Evolutionary conservation across 1,140 invertebrate genomes (phyloP), one percentile per base, ranked within the genome.

Genomic region (Drosophila equinoxialis): DNA sequence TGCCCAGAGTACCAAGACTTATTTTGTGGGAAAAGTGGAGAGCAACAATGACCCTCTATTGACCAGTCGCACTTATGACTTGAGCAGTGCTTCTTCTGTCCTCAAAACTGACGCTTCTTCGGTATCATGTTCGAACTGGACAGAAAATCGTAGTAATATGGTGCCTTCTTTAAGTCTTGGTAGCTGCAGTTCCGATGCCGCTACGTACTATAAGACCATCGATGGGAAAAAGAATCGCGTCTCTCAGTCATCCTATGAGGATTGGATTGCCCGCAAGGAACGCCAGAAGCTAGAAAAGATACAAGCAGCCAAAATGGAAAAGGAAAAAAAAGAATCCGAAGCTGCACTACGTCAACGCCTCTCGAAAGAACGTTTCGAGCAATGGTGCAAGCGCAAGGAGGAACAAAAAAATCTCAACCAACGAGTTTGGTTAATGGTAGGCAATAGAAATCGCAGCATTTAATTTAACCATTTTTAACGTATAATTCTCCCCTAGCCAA

Each of bases 51-150:
- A 30, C 3, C 23, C 37, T 0, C 75, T 79, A 23, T 3, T 79
- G 7, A 79, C 75, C n/a, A 86, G 26, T 45, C 83, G 83, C 39
- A 86, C 83, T 1, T 89, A 69, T 23, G 59, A 77, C 5, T 0
- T 79, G 1, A 70, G 68, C 8, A 51, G 20, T 5, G 37, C 37
- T 6, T 59, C 62, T 7, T 59, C 62, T 4, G 35, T 65, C 6
- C 63, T 66, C 3, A 55, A 51, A 10, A 55, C 68, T 3, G 72
- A 79, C 13, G 45, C 51, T 51, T 73, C 76, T 8, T 87, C 83
- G n/a, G 51, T 65, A 2, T 86, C 83, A 26, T 71, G 69, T 2
- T 83, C 79, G 39, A 87, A 84, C 57, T 87, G 83, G 83, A 66
- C 69, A 0, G 77, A 77, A 51, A 72, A 75, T 11, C 65, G 42